Conservation (phyloP, 2,797 vertebrate species). For the Danio tinwini region DNA sequence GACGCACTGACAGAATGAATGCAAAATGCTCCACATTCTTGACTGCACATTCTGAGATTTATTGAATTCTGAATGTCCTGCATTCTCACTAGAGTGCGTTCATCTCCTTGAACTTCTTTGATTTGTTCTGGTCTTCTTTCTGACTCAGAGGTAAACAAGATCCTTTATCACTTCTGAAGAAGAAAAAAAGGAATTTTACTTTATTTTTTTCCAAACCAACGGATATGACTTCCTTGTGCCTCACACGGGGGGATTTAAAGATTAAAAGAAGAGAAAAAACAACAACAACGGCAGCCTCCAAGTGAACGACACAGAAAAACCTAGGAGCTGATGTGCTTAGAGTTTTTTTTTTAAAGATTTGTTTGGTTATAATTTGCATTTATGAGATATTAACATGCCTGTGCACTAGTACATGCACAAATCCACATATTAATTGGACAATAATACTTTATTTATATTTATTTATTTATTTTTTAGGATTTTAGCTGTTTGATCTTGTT, state of each 20-base stretch:
- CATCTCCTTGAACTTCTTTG: conserved; percentile 19
- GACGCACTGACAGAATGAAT: not conserved
- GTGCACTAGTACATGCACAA: too few species aligned
- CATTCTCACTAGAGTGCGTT: conserved; percentile 12
- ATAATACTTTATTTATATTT: too few species aligned
- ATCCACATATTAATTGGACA: too few species aligned
- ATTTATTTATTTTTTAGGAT: too few species aligned
- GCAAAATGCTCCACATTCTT: not conserved
- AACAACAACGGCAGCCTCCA: not conserved
- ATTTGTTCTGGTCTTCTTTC: conserved; percentile 23
- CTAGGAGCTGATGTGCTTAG: not conserved
- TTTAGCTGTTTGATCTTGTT: too few species aligned
- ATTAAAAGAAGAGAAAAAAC: not conserved
- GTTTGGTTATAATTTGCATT: not conserved
- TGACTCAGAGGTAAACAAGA: conserved; percentile 4
- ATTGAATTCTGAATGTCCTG: not conserved
- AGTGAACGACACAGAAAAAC: not conserved
- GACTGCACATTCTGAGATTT: not conserved
- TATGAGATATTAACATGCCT: not conserved
- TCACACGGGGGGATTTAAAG: not conserved
- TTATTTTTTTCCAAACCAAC: not conserved
- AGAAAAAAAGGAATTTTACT: not conserved
- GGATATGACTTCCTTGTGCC: not conserved
- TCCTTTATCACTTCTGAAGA: not conserved
- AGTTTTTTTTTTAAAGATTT: not conserved